Conservation (phyloP, 2,888 invertebrate genomes). For the Palloptera scutellata region DNA sequence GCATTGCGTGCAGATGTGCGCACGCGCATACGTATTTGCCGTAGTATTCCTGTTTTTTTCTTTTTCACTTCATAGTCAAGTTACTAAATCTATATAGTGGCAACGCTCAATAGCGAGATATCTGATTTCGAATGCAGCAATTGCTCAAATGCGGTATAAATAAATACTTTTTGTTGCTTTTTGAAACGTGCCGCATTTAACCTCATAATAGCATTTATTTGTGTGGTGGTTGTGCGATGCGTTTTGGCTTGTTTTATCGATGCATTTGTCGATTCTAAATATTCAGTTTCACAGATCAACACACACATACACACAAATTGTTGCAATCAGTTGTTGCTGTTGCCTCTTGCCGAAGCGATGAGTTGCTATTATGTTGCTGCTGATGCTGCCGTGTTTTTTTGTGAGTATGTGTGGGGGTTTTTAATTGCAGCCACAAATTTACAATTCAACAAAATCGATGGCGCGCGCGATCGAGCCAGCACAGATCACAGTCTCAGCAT, state of each 20-base stretch:
- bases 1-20: neutral
- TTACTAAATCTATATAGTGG: neutral
- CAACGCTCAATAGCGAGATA: neutral
- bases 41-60: conserved; percentile 4
- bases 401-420: conserved; percentile 36
- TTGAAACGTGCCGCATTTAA: conserved; percentile 30
- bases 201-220: conserved; percentile 31
- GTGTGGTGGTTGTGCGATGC: too few relatives aligned
- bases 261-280: neutral
- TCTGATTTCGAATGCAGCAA: too few relatives aligned
- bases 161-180: neutral
- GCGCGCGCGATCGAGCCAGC: conserved; percentile 38
- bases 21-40: neutral
- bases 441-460: conserved; percentile 36
- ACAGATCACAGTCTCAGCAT: neutral
- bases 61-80: neutral
- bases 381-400: conserved; percentile 11
- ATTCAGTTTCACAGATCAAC: conserved; percentile 13
- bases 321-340: conserved; percentile 7
- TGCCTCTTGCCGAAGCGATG: conserved; percentile 32
- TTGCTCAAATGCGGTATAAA: conserved; percentile 8
- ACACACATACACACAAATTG: conserved; percentile 3
- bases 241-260: too few relatives aligned
- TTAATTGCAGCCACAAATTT: conserved; percentile 49
- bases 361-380: conserved; percentile 22